Conservation (phyloP, 1,140 invertebrate species). For the Apis dorsata region DNA sequence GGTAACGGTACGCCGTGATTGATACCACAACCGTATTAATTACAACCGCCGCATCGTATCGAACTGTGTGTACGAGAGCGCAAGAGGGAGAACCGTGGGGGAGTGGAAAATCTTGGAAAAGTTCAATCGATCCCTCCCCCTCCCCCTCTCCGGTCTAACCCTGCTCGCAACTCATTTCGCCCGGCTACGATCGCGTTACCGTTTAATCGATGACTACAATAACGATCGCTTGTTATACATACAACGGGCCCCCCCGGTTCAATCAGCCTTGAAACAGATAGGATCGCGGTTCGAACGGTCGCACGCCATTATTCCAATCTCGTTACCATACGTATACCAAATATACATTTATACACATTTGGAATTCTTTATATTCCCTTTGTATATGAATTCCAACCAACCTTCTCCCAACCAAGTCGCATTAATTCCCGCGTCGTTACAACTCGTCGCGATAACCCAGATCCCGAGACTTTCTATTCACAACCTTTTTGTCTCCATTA, state of each 20-base stretch:
- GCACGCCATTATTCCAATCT: conserved; percentile 17
- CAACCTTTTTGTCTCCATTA: not conserved
- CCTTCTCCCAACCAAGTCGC: not conserved
- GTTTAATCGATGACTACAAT: conserved; percentile 20
- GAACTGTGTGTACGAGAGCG: not conserved
- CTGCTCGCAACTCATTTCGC: not conserved
- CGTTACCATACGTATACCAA: not conserved
- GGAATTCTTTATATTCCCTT: too few species aligned
- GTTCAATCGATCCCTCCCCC: not conserved
- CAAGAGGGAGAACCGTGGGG: fast-evolving
- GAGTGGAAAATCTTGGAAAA: conserved; percentile 22
- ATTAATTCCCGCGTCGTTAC: too few species aligned
- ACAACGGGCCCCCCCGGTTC: not conserved
- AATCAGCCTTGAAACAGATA: conserved; percentile 23
- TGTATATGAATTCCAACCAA: not conserved
- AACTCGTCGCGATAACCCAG: not conserved
- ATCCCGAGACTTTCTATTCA: not conserved
- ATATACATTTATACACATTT: not conserved
- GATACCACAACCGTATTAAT: conserved; percentile 31
- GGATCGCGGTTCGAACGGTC: conserved; percentile 10
- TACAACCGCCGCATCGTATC: not conserved
- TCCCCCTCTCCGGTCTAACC: not conserved
- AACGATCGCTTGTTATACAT: conserved; percentile 16
- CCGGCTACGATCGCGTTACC: conserved; percentile 6
- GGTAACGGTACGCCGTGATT: conserved; percentile 32